phyloP scores from a whole-genome alignment of 2,797 vertebrate genomes.

The Labroides dimidiatus region DNA sequence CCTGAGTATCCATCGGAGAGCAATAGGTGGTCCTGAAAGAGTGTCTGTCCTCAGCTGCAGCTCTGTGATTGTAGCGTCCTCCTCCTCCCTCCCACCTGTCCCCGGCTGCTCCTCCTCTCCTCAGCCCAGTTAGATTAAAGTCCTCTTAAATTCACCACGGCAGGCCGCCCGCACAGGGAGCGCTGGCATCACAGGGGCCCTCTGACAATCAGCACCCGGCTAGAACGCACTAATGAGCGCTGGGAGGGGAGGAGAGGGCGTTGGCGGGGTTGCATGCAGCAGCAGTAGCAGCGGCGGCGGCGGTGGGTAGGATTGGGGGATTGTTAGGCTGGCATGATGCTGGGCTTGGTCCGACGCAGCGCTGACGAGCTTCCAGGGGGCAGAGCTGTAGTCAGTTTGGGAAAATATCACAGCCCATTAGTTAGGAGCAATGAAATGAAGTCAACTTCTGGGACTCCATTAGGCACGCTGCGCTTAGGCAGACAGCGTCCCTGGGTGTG shows the following conservation, averaged over 20 bases:
- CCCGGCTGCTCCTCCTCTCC: conserved; percentile 62
- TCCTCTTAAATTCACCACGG: conserved; percentile 79
- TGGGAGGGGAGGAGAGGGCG: conserved; percentile 61
- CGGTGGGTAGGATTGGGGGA: conserved; percentile 44
- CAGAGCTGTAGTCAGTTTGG: conserved; percentile 88
- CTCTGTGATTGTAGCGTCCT: conserved; percentile 58
- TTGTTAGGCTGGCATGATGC: conserved; percentile 67
- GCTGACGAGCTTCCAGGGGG: conserved; percentile 84
- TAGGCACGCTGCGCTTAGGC: conserved; percentile 91
- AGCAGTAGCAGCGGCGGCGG: conserved; percentile 55
- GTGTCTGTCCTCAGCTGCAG: conserved; percentile 72
- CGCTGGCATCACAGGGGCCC: conserved; percentile 72
- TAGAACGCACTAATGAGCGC: conserved; percentile 80
- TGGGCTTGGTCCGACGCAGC: conserved; percentile 69
- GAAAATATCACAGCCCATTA: conserved; percentile 96
- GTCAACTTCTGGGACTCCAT: conserved; percentile 95
- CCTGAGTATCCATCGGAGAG: conserved; percentile 76
- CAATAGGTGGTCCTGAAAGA: conserved; percentile 76
- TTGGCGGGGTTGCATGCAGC: conserved; percentile 64
- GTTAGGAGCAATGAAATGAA: conserved; percentile 93
- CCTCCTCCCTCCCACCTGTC: conserved; percentile 64
- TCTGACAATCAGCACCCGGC: conserved; percentile 79
- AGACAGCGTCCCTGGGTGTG: conserved; percentile 89
- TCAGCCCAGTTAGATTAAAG: conserved; percentile 81
- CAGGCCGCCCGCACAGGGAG: conserved; percentile 67